Percentiles rank a stretch among this genome's conserved stretches.
Conservation (phyloP, 2,888 invertebrate genomes). For the Acrobasis repandana region DNA sequence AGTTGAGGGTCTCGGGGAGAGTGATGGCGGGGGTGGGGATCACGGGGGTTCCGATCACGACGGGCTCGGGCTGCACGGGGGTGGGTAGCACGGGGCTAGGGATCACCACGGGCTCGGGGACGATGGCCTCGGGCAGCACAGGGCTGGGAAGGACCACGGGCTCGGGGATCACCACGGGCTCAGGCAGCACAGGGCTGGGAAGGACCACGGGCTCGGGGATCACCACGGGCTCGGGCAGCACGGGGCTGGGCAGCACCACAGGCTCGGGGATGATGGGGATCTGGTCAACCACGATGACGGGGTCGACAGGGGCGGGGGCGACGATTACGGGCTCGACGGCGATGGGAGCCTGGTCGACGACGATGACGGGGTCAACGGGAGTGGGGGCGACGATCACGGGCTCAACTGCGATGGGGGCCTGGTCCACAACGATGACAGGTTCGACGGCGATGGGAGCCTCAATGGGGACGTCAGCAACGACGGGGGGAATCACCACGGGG, state of each 20-base stretch:
- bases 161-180: constrained; percentile 25
- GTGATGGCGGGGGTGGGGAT: constrained; percentile 14
- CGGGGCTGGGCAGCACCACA: constrained; percentile 10
- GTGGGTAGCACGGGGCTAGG: constrained; percentile 23
- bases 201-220: constrained; percentile 4
- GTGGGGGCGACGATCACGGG: constrained; percentile 27
- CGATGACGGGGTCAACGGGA: constrained; percentile 24
- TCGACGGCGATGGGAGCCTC: constrained; percentile 19
- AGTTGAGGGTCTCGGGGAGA: constrained; percentile 50
- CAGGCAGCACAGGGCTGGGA: neutral
- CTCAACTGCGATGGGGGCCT: constrained; percentile 26
- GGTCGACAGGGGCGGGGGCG: constrained; percentile 28
- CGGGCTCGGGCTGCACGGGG: constrained; percentile 29
- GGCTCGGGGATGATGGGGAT: constrained; percentile 3
- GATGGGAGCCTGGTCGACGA: constrained; percentile 18
- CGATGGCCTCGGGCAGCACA: constrained; percentile 25
- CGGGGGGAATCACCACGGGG: constrained; percentile 31
- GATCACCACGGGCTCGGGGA: constrained; percentile 20
- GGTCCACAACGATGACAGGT: constrained; percentile 22
- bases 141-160: constrained; percentile 30
- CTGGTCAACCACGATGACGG: constrained; percentile 24
- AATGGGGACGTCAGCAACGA: constrained; percentile 29
- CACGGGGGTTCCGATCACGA: constrained; percentile 13
- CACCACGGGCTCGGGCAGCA: constrained; percentile 27
- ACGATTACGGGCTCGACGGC: constrained; percentile 25